Percentiles rank a stretch among this genome's conserved stretches.
Conservation (phyloP, 1,140 invertebrate species). For the Atopsyche davidsoni region DNA sequence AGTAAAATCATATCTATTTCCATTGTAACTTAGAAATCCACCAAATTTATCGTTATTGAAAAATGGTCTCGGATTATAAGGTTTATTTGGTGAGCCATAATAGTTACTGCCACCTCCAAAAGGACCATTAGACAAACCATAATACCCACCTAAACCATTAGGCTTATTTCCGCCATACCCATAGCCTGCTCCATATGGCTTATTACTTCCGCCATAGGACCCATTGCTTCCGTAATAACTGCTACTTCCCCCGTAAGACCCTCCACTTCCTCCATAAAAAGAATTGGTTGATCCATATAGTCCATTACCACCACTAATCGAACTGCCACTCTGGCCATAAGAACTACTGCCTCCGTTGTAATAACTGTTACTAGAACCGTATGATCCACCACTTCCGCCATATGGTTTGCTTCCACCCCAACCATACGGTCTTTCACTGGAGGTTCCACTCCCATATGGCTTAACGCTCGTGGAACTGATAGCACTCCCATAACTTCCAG, state of each 20-base stretch:
- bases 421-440: too few species aligned
- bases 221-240: constrained; percentile 2
- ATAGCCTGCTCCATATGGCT: constrained; percentile 8
- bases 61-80: constrained; percentile 9
- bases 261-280: background rate
- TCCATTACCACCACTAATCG: background rate
- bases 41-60: constrained; percentile 16
- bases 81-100: constrained; percentile 13
- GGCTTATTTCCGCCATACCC: background rate
- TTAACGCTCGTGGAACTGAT: too few species aligned
- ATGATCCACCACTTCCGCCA: background rate
- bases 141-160: background rate
- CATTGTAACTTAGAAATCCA: constrained; percentile 13
- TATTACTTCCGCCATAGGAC: constrained; percentile 2
- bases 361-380: background rate
- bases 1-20: constrained; percentile 23
- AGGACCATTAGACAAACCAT: constrained; percentile 5
- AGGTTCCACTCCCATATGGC: too few species aligned
- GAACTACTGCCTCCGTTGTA: background rate
- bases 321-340: constrained; percentile 4
- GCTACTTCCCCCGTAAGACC: constrained; percentile 5
- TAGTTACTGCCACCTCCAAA: constrained; percentile 12
- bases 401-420: constrained; percentile 9
- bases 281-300: too few species aligned
- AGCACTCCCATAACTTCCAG: too few species aligned